These are phyloP conservation scores for Coelinius sp. DNA, from an alignment of 2,888 invertebrate species.

Conservation along the genomic window DNA sequence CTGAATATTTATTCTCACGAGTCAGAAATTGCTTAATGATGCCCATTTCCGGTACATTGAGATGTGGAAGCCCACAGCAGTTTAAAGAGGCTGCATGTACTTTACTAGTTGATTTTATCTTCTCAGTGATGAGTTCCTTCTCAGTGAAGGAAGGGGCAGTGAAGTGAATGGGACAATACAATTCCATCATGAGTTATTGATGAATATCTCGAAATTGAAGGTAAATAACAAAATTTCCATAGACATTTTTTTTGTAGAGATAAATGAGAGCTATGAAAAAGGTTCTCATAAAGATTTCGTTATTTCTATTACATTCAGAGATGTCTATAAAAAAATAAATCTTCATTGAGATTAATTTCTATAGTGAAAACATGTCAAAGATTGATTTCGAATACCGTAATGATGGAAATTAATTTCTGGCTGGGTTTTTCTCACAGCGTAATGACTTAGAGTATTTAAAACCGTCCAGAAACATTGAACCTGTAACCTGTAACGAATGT, in stretches of 20 bases:
- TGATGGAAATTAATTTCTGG: conserved; percentile 47
- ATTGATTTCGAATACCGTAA: conserved; percentile 47
- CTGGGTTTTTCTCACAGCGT: conserved; percentile 45
- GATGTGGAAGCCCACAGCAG: conserved; percentile 52
- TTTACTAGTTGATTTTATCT: conserved; percentile 52
- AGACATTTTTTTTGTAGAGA: too few relatives aligned
- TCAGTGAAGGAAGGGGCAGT: too few relatives aligned
- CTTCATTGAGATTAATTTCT: background rate
- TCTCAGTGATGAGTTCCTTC: conserved; percentile 52
- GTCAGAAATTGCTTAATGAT: conserved; percentile 50
- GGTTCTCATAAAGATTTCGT: too few relatives aligned
- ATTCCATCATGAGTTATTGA: too few relatives aligned
- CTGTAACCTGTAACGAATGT: conserved; percentile 46
- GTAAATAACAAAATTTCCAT: too few relatives aligned
- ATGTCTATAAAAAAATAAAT: too few relatives aligned
- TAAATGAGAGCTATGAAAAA: too few relatives aligned
- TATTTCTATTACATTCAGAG: background rate
- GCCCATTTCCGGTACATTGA: conserved; percentile 52
- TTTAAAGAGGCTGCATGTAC: conserved; percentile 54
- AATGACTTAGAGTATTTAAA: conserved; percentile 54
- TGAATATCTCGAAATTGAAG: too few relatives aligned
- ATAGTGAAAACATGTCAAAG: background rate
- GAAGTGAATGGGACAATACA: too few relatives aligned
- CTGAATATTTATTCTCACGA: conserved; percentile 38
- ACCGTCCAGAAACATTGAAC: conserved; percentile 58